Evolutionary conservation across 2,113 vertebrate genomes (phyloP).

Genomic region (Phaethon lepturus): DNA sequence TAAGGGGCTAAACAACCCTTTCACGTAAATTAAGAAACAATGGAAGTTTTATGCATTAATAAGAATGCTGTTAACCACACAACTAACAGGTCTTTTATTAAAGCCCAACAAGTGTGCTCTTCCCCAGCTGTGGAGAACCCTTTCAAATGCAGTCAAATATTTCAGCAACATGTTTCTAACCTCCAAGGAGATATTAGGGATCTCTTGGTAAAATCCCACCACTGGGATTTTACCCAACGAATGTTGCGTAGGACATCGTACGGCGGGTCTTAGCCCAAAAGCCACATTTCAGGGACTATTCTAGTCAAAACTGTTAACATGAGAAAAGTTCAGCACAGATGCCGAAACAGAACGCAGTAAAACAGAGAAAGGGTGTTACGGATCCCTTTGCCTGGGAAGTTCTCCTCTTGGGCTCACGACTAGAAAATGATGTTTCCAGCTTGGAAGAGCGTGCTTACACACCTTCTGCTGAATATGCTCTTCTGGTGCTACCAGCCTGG

Average conservation of each 20-base stretch:
- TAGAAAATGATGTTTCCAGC: not conserved
- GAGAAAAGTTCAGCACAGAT: not conserved
- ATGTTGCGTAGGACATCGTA: accelerated
- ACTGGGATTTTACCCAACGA: not conserved
- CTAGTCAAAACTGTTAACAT: not conserved
- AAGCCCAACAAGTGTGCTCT: slow-evolving; percentile 18
- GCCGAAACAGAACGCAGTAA: not conserved
- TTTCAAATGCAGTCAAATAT: not conserved
- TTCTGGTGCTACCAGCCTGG: not conserved
- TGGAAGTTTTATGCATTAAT: slow-evolving; percentile 26
- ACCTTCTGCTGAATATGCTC: no score
- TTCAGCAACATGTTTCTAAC: not conserved
- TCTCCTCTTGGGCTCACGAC: not conserved
- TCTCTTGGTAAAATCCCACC: not conserved
- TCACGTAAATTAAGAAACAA: slow-evolving; percentile 65
- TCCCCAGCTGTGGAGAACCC: not conserved
- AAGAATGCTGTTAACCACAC: not conserved
- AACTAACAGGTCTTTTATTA: not conserved
- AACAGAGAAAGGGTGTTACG: not conserved
- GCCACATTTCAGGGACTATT: not conserved
- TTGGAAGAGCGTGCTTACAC: accelerated
- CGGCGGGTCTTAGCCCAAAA: not conserved
- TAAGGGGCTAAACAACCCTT: slow-evolving; percentile 67
- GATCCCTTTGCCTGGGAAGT: not conserved
- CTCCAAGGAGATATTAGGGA: not conserved